These are phyloP conservation scores for Neostethus bicornis DNA, from an alignment of 2,797 vertebrate species.

Conservation along the genomic window DNA sequence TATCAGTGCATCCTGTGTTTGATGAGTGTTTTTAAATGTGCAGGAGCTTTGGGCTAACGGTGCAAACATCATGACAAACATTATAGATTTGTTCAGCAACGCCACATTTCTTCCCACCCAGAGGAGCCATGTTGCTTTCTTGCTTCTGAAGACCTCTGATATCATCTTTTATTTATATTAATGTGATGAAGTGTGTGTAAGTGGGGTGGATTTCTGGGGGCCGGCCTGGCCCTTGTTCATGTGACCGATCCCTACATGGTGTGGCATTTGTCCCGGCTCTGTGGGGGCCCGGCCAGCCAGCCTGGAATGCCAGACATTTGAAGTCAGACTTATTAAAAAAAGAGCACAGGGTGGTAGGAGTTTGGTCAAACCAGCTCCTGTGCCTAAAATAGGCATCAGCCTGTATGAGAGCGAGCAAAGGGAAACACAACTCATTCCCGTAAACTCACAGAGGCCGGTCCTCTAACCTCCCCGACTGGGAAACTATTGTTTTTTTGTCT, in stretches of 20 bases:
- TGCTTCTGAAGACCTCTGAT: conserved; percentile 62
- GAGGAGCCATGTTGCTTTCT: conserved; percentile 28
- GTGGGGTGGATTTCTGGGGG: conserved; percentile 64
- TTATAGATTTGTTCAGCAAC: conserved; percentile 37
- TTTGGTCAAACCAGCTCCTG: conserved; percentile 73
- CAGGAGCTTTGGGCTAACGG: no score
- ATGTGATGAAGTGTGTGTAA: conserved; percentile 65
- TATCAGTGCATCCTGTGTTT: no score
- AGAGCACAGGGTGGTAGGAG: conserved; percentile 78
- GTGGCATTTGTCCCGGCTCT: conserved; percentile 81
- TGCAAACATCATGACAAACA: no score
- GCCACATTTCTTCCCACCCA: conserved; percentile 23
- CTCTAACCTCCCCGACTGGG: conserved; percentile 45
- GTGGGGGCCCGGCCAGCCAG: conserved; percentile 75
- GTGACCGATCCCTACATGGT: conserved; percentile 84
- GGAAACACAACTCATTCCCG: conserved; percentile 68
- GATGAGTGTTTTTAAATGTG: no score
- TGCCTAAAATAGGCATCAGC: conserved; percentile 74
- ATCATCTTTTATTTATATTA: conserved; percentile 70
- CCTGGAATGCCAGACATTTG: conserved; percentile 85
- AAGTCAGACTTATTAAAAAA: conserved; percentile 82
- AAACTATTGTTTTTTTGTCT: conserved; percentile 26
- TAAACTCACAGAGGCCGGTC: conserved; percentile 51
- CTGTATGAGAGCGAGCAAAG: conserved; percentile 54
- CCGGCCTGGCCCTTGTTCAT: conserved; percentile 63